Evolutionary conservation across 2,797 vertebrate species (phyloP), one percentile per base, ranked within the genome.

Genomic region (Typhlichthys eigenmanni): DNA sequence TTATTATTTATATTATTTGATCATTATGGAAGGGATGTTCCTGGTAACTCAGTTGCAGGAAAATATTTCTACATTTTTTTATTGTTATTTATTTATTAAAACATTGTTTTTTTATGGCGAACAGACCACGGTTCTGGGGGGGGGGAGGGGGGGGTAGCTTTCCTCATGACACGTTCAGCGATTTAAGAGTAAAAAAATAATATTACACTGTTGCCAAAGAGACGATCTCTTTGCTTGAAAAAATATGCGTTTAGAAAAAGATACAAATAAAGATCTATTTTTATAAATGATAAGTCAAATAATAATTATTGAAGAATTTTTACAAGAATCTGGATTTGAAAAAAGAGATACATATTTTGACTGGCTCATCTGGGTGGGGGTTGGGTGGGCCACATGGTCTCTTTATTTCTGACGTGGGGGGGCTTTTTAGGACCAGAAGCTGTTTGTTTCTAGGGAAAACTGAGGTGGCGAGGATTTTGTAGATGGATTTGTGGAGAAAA

Each of bases 271-370:
- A 96, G 94, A 98, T 99, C 97, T 99, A 99, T 99, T 99, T 99
- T 99, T 99, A 98, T 99, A 99, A 98, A 97, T 96, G 97, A 93
- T 92, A 79, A 94, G 93, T 93, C 92, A 93, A 93, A 93, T 87
- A 92, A 92, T 88, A 91, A 93, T 88, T 94, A 94, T 93, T 98
- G 96, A 98, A 97, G 96, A 98, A 99, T 98, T 99, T 99, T 98
- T 99, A 99, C 97, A 97, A 95, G 96, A 98, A 98, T 98, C 97
- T 98, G 97, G 96, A 99, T 99, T 99, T 98, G 96, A 98, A 96
- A 98, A 94, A 93, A 93, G 89, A 93, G 95, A 94, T 95, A 96
- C 98, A 98, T 99, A 99, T 99, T 99, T 99, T 98, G 97, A 98
- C 97, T 98, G 97, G 96, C 97, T 97, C 97, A 98, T n/a, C 96